These are phyloP conservation scores for Alauda arvensis DNA, from an alignment of 2,797 vertebrate species.

Conservation along the genomic window DNA sequence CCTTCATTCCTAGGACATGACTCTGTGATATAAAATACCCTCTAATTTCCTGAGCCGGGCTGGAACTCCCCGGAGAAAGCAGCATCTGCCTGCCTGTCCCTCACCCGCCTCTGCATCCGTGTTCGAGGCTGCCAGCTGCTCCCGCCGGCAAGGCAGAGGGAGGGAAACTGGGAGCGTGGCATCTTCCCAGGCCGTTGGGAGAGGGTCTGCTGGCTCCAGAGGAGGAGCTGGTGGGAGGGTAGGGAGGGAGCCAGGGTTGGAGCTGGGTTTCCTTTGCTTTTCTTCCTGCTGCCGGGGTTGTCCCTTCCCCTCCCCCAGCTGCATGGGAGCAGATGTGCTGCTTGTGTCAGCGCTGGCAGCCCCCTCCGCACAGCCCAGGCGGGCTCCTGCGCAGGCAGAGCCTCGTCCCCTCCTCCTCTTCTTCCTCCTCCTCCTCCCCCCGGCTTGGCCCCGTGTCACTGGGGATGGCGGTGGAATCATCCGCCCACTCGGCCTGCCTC, in stretches of 20 bases:
- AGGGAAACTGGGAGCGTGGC: background rate
- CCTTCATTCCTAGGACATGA: slow-evolving; percentile 40
- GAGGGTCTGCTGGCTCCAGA: background rate
- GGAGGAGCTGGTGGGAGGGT: background rate
- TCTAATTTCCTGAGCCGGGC: slow-evolving; percentile 28
- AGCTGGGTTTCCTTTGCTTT: background rate
- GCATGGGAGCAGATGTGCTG: slow-evolving; percentile 53
- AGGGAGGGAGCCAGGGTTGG: background rate
- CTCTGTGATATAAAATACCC: slow-evolving; percentile 40
- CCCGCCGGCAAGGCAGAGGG: background rate
- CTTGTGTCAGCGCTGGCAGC: slow-evolving; percentile 45
- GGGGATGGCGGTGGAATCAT: slow-evolving; percentile 45
- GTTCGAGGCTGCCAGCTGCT: background rate
- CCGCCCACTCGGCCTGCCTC: slow-evolving; percentile 45
- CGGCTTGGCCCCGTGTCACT: slow-evolving; percentile 16
- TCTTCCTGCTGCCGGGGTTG: background rate
- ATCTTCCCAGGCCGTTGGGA: background rate
- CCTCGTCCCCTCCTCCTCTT: background rate
- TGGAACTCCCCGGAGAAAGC: slow-evolving; percentile 16
- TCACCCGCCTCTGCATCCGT: background rate
- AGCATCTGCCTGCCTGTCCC: background rate
- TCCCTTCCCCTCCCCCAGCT: slow-evolving; percentile 43
- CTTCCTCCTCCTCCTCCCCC: background rate
- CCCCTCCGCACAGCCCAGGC: slow-evolving; percentile 1
- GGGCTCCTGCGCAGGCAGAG: background rate